Evolutionary conservation across 2,888 invertebrate genomes (phyloP), one percentile per base, ranked within the genome.

Genomic region (Rhagium mordax): DNA sequence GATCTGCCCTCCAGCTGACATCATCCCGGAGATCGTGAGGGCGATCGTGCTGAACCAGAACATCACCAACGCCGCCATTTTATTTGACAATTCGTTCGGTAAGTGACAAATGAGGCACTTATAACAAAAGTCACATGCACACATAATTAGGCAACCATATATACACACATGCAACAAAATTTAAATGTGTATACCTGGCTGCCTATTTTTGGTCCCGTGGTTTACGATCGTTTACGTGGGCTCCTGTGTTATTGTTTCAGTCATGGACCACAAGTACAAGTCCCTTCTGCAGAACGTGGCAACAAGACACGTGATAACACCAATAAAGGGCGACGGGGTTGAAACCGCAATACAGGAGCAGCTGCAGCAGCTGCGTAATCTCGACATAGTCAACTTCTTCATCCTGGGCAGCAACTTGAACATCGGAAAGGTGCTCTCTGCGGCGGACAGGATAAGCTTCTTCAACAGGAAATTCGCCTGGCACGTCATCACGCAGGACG

Each of bases 241-340:
- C n/a, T n/a, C n/a, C n/a, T n/a, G n/a, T n/a, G n/a, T n/a, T n/a
- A n/a, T n/a, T n/a, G n/a, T n/a, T 51, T 51, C 18, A 95, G 94
- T 96, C 10, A 96, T 97, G 95, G 96, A 97, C 84, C 96, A 97
- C 89, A 97, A 97, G 87, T 97, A 96, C 88, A 96, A 97, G 87
- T 94, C 96, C 8, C 88, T 98, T 7, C 89, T 98, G 47, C 93
- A 96, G 87, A 97, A 98, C 85, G 94, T 97, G 70, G 95, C 97
- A 5, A 95, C 96, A 0, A 91, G 97, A 8, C 97, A 98, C 87
- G 93, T 97, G 0, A 97, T 98, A n/a, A 93, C 94, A 3, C 91
- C 91, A 6, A 90, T 92, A 78, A 92, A 91, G 74, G 91, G 91
- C 75, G 86, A 87, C 1, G 41, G 55, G 0, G 67, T 21, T 1